Base-by-base conservation (phyloP, 2,113 vertebrate genomes). In the Telmatochromis sp. region DNA sequence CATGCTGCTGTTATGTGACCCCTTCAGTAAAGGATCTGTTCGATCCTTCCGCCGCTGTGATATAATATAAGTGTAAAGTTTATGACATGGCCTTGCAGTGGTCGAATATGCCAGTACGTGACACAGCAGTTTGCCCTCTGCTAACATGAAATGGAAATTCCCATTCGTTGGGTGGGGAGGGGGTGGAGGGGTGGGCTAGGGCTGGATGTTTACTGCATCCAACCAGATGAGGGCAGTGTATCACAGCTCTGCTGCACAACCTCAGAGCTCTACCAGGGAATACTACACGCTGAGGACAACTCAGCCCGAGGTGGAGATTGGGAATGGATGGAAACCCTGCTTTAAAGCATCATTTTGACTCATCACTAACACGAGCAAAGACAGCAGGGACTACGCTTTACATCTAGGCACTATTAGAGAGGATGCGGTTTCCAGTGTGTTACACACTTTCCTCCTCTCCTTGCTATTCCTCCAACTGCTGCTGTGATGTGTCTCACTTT, bases 191-290 rank as follows among this genome's bases (percentile, higher is more conserved):
- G 33, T 65, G 33, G 7, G 33, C 19, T 13, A 37, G 10, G 33
- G 33, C 3, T 7, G 2, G 15, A 86, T 91, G 87, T 73, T 86
- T 47, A 12, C 92, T 51, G 5, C 9, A 28, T 91, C 81, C 8
- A 9, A 4, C 93, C 95, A 94, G 92, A 85, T 40, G 95, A 93
- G 89, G 90, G 94, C 94, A 93, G 93, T 92, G 79, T 71, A 47
- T 65, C 81, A 86, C 88, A 92, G 51, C 81, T 85, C 85, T 89
- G 79, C 15, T 40, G 31, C 60, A 17, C 58, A 80, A 83, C 73
- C 8, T 21, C 5, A 4, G 8, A 19, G 13, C 8, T 10, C 6
- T 37, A 7, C 35, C 57, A 45, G 21, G 79, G 83, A 42, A 82
- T 53, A 33, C 31, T 37, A 9, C 17, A 75, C 2, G 42, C 40